Base-by-base conservation (phyloP, 2,113 vertebrate species). In the Sardina pilchardus region DNA sequence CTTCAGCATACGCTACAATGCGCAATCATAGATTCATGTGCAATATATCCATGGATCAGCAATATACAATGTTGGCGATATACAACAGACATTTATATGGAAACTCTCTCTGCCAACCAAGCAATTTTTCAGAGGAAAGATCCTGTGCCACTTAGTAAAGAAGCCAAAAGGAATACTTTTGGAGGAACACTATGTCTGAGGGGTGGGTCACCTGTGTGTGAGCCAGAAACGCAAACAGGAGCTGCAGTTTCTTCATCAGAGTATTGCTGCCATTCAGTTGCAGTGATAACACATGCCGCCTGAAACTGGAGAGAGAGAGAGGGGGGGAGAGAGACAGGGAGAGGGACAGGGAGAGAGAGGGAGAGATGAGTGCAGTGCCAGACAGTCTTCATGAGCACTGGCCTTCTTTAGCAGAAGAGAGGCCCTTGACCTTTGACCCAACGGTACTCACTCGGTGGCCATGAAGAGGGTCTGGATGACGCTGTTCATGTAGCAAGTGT, bases 401-500 rank as follows among this genome's bases (percentile, higher is more conserved):
- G 12, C 45, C 12, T 47, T 59, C 16, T 59, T 7, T 21, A 6
- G 21, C 14, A 16, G 17, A 14, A 12, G 3, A 16, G 3, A 1
- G 48, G 48, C 48, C 10, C 4, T 21, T 24, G 53, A 6, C 6
- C 39, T 7, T 47, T n/a, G 17, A 0, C 45, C 16, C 26, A 43
- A n/a, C 56, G 1, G 3, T 48, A 96, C 97, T 97, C 94, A 99
- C 98, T 99, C 98, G 86, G 98, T 99, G 89, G 98, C 97, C 98
- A 99, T 99, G 92, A 98, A 99, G 84, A 99, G 95, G 42, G 97
- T 97, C 93, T 99, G 98, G 90, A 99, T 96, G 92, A 99, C 96
- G 94, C 98, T 99, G 93, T 99, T 99, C 97, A 99, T 99, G 91
- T 97, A 99, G 92, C 98, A 99, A 1, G 98, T 99, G 91, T 99